Evolutionary conservation across 2,888 invertebrate species (phyloP), one percentile per base, ranked within the genome.

Genomic region (Parnassius orleans): DNA sequence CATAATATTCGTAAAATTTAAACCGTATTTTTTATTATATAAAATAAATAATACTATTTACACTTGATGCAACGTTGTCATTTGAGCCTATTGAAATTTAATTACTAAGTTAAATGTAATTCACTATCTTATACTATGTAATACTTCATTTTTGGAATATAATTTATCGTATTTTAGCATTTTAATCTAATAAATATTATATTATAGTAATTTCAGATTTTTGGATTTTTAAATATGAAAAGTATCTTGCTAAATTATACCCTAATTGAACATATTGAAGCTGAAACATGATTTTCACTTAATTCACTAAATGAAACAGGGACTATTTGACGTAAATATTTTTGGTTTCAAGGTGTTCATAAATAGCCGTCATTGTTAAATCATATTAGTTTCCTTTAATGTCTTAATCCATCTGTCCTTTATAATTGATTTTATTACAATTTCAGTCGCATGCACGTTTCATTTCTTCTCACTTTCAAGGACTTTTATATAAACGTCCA

Each of bases 281-380:
- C 51, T 24, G 11, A 24, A 33, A 33, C 33, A 51, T 51, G 10
- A 51, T 51, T 15, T 50, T 50, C 14, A 51, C 3, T 51, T 19
- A 51, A 51, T 15, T 24, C 19, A 24, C 46, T 54, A 43, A 54
- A 41, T 33, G 46, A 53, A 33, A 41, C 41, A 15, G 9, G 53
- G 15, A 48, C 19, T 53, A 42, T 53, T 47, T 15, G 19, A 60
- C 42, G 33, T 53, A 53, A 43, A 44, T 46, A 51, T 61, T 61
- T 61, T 61, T 61, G 55, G 61, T 60, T 44, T 51, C 10, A 50
- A 33, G 46, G 14, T 50, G 61, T 61, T 51, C 50, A 12, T 54
- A 54, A 56, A 7, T 56, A 61, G 51, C 61, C 56, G 24, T 46
- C 14, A 19, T 19, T 11, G 19, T 12, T n/a, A 44, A 42, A 50